These are phyloP conservation scores for Apis dorsata DNA, from an alignment of 1,140 invertebrate species.

Conservation along the genomic window DNA sequence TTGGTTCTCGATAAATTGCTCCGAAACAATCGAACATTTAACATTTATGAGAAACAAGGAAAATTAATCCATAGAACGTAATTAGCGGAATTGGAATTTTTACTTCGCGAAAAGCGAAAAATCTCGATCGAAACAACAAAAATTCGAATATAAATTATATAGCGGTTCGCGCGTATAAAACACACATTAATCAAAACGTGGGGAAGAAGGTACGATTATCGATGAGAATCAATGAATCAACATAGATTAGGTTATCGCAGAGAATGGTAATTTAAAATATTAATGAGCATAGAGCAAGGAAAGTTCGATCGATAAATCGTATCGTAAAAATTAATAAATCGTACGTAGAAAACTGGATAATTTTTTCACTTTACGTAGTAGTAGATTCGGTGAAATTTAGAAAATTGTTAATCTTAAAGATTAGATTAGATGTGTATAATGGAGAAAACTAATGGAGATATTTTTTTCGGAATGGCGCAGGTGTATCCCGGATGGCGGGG, in stretches of 20 bases:
- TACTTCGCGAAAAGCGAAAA: no score
- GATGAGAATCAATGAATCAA: neutral
- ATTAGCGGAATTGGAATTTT: neutral
- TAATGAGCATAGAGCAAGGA: neutral
- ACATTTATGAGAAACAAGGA: neutral
- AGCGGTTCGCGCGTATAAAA: no score
- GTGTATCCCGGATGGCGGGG: conserved; percentile 79
- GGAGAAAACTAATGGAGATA: conserved; percentile 3
- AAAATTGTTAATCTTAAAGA: no score
- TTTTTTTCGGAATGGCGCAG: conserved; percentile 61
- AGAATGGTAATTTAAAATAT: neutral
- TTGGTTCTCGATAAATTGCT: neutral
- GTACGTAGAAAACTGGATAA: neutral
- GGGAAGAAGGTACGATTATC: neutral
- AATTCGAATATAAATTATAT: no score
- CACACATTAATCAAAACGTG: no score
- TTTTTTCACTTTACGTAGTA: no score
- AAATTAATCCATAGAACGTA: neutral
- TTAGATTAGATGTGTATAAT: neutral
- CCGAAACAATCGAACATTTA: neutral
- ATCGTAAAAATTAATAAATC: no score
- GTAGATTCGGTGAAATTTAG: no score
- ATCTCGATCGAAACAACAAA: no score
- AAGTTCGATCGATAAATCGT: neutral
- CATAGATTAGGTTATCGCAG: neutral